These are phyloP conservation scores for Iphiclides podalirius DNA, from an alignment of 2,888 invertebrate genomes.

Conservation along the genomic window DNA sequence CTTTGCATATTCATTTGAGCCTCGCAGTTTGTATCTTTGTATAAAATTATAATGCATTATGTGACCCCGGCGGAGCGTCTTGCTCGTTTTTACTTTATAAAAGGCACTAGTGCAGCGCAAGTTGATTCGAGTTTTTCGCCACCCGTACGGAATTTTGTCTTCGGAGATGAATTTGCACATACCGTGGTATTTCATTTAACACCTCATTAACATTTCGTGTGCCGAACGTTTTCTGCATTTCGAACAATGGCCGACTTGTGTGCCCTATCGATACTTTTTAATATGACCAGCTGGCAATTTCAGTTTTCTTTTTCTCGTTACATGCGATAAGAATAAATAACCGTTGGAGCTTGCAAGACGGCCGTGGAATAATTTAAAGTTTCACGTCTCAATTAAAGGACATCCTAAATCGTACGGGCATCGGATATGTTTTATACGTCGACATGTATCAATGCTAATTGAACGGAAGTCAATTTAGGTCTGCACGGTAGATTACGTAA, in stretches of 20 bases:
- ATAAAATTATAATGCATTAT: slow-evolving; percentile 80
- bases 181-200: slow-evolving; percentile 18
- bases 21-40: slow-evolving; percentile 76
- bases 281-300: too few species aligned
- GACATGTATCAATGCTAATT: slow-evolving; percentile 2
- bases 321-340: too few species aligned
- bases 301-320: too few species aligned
- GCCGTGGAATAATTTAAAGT: too few species aligned
- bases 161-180: slow-evolving; percentile 9
- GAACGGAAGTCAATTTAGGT: slow-evolving; percentile 20
- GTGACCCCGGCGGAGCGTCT: slow-evolving; percentile 51
- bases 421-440: slow-evolving; percentile 9
- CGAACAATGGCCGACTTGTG: neutral
- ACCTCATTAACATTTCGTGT: slow-evolving; percentile 20
- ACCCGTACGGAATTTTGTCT: slow-evolving; percentile 14
- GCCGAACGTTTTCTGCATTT: slow-evolving; percentile 3
- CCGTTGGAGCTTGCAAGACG: too few species aligned
- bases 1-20: slow-evolving; percentile 76
- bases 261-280: neutral
- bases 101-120: slow-evolving; percentile 33
- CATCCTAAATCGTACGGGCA: neutral
- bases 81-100: slow-evolving; percentile 51
- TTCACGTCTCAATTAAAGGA: too few species aligned
- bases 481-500: slow-evolving; percentile 19
- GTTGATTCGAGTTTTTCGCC: slow-evolving; percentile 23